Evolutionary conservation across 2,797 vertebrate genomes (phyloP).

Genomic region (Anguilla pacifica): DNA sequence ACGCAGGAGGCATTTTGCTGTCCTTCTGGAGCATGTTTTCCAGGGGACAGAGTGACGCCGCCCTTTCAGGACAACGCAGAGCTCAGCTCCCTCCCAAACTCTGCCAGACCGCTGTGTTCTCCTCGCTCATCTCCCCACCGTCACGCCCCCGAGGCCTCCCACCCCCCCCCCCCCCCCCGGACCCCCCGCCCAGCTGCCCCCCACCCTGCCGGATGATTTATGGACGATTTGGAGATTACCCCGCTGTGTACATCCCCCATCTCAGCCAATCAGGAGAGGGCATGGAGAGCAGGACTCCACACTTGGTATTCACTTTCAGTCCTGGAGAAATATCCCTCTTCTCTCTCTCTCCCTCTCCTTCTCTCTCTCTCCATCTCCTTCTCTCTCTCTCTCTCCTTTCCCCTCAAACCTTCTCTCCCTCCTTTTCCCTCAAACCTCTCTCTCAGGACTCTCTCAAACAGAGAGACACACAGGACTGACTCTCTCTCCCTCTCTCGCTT

Average conservation of each 20-base stretch:
- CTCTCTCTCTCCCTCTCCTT: background rate
- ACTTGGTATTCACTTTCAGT: constrained; percentile 63
- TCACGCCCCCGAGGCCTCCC: background rate
- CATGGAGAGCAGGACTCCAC: constrained; percentile 35
- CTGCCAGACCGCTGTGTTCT: too few species aligned
- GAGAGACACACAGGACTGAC: background rate
- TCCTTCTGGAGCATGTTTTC: too few species aligned
- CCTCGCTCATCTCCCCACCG: background rate
- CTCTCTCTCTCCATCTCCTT: background rate
- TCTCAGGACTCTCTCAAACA: background rate
- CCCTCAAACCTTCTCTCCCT: background rate
- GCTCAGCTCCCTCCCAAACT: background rate
- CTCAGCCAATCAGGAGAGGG: constrained; percentile 27
- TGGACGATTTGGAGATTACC: constrained; percentile 69
- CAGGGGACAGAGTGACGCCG: too few species aligned
- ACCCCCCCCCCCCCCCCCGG: constrained; percentile 21
- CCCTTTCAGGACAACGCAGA: background rate
- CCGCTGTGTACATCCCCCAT: constrained; percentile 47
- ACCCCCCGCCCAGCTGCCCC: background rate
- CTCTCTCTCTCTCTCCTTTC: too few species aligned
- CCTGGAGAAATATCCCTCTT: constrained; percentile 36
- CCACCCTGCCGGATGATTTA: constrained; percentile 60
- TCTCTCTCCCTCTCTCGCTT: background rate
- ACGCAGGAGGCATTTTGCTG: too few species aligned
- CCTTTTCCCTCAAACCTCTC: too few species aligned